These are phyloP conservation scores for Parnassius glacialis DNA, from an alignment of 2,888 invertebrate species.

Conservation along the genomic window DNA sequence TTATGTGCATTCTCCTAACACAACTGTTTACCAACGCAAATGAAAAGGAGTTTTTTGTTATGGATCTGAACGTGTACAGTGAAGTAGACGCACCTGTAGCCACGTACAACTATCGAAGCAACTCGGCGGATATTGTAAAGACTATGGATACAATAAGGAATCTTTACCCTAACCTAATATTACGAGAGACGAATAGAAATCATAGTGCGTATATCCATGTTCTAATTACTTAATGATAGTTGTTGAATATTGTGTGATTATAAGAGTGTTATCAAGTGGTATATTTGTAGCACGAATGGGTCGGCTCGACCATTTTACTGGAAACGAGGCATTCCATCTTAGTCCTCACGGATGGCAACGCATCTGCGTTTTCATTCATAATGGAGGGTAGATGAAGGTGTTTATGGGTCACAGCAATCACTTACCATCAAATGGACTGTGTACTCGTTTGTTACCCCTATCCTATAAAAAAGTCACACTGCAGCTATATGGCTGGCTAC, in stretches of 20 bases:
- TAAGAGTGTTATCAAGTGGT: neutral
- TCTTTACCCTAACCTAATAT: conserved; percentile 15
- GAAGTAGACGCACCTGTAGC: conserved; percentile 13
- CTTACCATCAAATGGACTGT: too few relatives aligned
- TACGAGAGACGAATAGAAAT: conserved; percentile 2
- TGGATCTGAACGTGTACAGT: conserved; percentile 14
- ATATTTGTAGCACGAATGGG: neutral
- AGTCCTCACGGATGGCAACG: too few relatives aligned
- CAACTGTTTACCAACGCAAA: conserved; percentile 24
- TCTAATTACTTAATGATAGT: neutral
- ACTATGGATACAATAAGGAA: conserved; percentile 10
- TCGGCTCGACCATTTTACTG: too few relatives aligned
- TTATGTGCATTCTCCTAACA: conserved; percentile 23
- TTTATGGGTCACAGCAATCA: too few relatives aligned
- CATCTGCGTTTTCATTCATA: too few relatives aligned
- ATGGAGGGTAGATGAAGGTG: too few relatives aligned
- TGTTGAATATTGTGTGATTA: neutral
- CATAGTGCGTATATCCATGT: conserved; percentile 7
- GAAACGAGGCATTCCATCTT: too few relatives aligned
- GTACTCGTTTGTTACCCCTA: too few relatives aligned
- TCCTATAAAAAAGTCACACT: too few relatives aligned
- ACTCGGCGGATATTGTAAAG: neutral
- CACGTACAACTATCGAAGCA: conserved; percentile 10
- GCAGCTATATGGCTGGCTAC: too few relatives aligned
- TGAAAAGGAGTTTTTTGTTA: neutral